phyloP scores from a whole-genome alignment of 2,797 vertebrate genomes.

The Sebastes jordani region DNA sequence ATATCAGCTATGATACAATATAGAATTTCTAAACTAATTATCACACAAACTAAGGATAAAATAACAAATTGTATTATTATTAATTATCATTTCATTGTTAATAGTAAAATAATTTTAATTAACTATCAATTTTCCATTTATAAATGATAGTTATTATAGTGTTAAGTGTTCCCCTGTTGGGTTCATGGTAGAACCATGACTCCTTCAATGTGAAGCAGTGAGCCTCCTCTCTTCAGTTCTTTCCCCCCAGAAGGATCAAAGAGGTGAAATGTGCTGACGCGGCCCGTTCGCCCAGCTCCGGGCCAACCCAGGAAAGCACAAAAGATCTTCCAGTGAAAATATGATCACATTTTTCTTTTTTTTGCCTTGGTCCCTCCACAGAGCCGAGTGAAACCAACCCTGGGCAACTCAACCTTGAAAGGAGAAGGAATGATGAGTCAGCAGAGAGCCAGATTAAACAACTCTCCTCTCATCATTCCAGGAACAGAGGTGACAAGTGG shows the following conservation, averaged over 20 bases:
- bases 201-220: slow-evolving; percentile 21
- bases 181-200: background rate
- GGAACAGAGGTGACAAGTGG: slow-evolving; percentile 36
- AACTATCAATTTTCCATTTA: no score
- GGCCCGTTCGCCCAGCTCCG: slow-evolving; percentile 45
- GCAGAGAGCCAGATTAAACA: slow-evolving; percentile 63
- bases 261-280: slow-evolving; percentile 79
- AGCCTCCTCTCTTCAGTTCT: slow-evolving; percentile 40
- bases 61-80: no score
- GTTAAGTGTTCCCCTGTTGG: background rate
- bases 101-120: no score
- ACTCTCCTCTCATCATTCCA: slow-evolving; percentile 41
- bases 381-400: slow-evolving; percentile 35
- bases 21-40: no score
- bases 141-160: no score
- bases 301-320: slow-evolving; percentile 60
- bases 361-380: slow-evolving; percentile 32
- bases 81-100: no score
- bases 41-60: no score
- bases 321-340: slow-evolving; percentile 70
- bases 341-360: slow-evolving; percentile 34
- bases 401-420: slow-evolving; percentile 67
- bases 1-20: no score
- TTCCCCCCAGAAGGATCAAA: slow-evolving; percentile 66
- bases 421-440: slow-evolving; percentile 68